These are phyloP conservation scores for Drosophila merina DNA, from an alignment of 2,888 invertebrate species.

Conservation along the genomic window DNA sequence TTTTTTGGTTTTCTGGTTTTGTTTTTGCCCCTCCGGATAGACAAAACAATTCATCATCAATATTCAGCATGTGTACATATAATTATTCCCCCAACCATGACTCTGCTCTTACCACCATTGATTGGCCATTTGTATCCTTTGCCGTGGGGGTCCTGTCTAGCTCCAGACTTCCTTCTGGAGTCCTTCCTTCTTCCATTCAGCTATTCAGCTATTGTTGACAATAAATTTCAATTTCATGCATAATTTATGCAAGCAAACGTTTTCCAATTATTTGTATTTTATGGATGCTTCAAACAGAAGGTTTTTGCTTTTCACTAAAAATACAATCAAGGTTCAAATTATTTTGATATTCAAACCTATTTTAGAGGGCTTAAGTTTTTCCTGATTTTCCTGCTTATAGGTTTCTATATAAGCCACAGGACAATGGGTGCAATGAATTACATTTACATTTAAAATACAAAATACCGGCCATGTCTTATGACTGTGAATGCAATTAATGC, in stretches of 20 bases:
- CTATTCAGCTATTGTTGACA: constrained; percentile 20
- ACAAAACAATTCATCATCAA: constrained; percentile 64
- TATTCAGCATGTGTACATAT: constrained; percentile 64
- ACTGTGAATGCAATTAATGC: constrained; percentile 39
- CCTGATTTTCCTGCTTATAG: too few relatives aligned
- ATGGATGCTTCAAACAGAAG: constrained; percentile 8
- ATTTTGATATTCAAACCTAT: too few relatives aligned
- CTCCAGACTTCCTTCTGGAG: too few relatives aligned
- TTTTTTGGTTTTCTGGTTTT: not conserved
- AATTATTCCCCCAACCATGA: constrained; percentile 50
- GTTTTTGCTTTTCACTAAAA: constrained; percentile 8
- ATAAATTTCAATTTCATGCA: constrained; percentile 65
- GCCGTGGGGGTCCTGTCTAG: constrained; percentile 4
- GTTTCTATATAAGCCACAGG: too few relatives aligned
- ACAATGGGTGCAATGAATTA: constrained; percentile 23
- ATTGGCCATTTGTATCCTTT: constrained; percentile 40
- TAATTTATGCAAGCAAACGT: constrained; percentile 71
- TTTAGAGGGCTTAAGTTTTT: not conserved
- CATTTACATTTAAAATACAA: constrained; percentile 11
- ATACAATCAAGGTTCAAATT: not conserved
- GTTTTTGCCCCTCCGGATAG: not conserved
- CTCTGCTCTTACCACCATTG: constrained; percentile 13
- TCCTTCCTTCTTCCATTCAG: not conserved
- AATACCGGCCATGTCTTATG: constrained; percentile 2
- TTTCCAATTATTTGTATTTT: constrained; percentile 49